Evolutionary conservation across 1,140 invertebrate species (phyloP).

Genomic region (Cydia pomonella): DNA sequence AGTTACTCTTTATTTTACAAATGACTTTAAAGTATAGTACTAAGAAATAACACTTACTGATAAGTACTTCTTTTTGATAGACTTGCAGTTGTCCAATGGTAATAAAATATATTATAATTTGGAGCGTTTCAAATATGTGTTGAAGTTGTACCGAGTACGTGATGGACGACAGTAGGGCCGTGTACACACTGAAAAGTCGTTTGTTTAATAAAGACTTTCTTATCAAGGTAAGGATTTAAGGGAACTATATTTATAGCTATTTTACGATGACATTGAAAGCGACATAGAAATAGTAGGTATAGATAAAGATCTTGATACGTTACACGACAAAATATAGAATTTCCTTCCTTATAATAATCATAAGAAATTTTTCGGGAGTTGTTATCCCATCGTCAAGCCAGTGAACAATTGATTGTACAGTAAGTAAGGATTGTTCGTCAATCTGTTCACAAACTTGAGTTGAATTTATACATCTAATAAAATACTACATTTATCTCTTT

Average conservation of each 20-base stretch:
- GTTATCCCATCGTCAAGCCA: slow-evolving; percentile 44
- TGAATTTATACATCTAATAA: slow-evolving; percentile 29
- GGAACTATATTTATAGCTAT: slow-evolving; percentile 61
- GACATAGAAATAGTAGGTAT: slow-evolving; percentile 73
- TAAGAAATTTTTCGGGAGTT: slow-evolving; percentile 70
- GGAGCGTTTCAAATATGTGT: too few relatives aligned
- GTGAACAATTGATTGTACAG: slow-evolving; percentile 49
- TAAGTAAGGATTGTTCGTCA: neutral
- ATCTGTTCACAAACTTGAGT: slow-evolving; percentile 26
- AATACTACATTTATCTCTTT: slow-evolving; percentile 33
- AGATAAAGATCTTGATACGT: slow-evolving; percentile 61
- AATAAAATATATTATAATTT: too few relatives aligned
- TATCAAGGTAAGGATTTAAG: slow-evolving; percentile 10
- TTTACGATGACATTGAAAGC: slow-evolving; percentile 70
- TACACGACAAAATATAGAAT: slow-evolving; percentile 74
- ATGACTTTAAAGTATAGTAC: neutral
- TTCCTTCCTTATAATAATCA: slow-evolving; percentile 76
- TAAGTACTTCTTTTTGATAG: too few relatives aligned
- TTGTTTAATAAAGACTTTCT: neutral
- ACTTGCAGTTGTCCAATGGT: too few relatives aligned
- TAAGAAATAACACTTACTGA: neutral
- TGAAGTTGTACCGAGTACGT: too few relatives aligned
- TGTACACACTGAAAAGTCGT: neutral
- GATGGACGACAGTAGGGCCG: too few relatives aligned
- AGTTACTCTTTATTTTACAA: neutral